These are phyloP conservation scores for Phalera bucephala DNA, from an alignment of 2,888 invertebrate species.

Conservation along the genomic window DNA sequence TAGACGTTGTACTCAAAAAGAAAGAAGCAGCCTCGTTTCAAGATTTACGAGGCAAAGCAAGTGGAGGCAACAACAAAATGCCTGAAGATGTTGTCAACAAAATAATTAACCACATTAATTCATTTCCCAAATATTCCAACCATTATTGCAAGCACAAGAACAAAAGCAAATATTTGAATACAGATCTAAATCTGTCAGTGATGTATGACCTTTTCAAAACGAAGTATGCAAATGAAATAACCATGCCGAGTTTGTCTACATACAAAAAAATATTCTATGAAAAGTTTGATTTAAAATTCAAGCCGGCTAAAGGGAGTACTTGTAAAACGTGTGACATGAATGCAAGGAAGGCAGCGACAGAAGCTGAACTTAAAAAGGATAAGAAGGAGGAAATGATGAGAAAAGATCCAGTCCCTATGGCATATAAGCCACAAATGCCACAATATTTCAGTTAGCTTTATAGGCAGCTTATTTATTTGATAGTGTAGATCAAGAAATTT, in stretches of 20 bases:
- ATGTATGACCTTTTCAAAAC: constrained; percentile 5
- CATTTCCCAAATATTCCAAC: constrained; percentile 5
- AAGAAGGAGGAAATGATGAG: background rate
- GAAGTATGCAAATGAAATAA: constrained; percentile 2
- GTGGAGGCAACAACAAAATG: constrained; percentile 6
- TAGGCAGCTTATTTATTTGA: too few relatives aligned
- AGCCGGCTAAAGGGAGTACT: constrained; percentile 1
- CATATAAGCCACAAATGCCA: constrained; percentile 2
- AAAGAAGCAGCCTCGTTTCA: constrained; percentile 2
- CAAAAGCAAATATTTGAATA: constrained; percentile 5
- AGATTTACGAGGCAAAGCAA: constrained; percentile 2
- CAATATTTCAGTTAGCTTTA: constrained; percentile 1
- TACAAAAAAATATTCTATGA: constrained; percentile 6
- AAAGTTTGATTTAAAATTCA: constrained; percentile 5
- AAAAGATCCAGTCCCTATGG: background rate
- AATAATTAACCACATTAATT: constrained; percentile 4
- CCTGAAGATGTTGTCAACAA: constrained; percentile 4
- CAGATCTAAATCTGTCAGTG: constrained; percentile 4
- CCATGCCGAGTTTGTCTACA: constrained; percentile 4
- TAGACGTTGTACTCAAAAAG: constrained; percentile 5
- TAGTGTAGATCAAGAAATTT: too few relatives aligned
- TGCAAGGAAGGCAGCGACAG: constrained; percentile 2
- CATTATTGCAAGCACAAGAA: constrained; percentile 5
- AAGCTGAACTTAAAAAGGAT: constrained; percentile 2
- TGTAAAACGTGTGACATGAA: constrained; percentile 4